phyloP scores from a whole-genome alignment of 2,888 invertebrate species.

The Xylota sylvarum region DNA sequence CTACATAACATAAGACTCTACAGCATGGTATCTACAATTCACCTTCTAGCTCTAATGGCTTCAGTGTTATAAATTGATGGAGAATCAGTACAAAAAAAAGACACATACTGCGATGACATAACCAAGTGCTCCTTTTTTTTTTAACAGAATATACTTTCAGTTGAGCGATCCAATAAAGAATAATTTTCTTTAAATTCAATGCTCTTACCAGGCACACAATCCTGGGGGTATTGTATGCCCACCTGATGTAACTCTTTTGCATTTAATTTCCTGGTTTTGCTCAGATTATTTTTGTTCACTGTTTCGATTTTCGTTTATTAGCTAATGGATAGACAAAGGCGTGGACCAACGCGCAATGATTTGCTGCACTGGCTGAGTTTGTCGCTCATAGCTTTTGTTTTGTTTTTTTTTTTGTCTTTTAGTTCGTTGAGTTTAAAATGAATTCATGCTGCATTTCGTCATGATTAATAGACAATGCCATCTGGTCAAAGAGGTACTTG shows the following conservation, averaged over 20 bases:
- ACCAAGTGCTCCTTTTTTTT: background rate
- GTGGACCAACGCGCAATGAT: slow-evolving; percentile 36
- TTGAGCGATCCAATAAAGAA: slow-evolving; percentile 16
- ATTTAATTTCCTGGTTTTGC: slow-evolving; percentile 53
- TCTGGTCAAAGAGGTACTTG: slow-evolving; percentile 58
- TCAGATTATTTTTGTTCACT: slow-evolving; percentile 14
- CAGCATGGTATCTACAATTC: background rate
- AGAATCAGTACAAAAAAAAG: background rate
- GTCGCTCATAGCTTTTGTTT: slow-evolving; percentile 36
- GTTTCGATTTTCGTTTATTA: slow-evolving; percentile 33
- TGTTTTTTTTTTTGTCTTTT: background rate
- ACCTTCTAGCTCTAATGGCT: slow-evolving; percentile 1
- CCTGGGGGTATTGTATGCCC: background rate
- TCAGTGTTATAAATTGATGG: background rate
- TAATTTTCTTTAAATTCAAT: slow-evolving; percentile 24
- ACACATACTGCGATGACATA: slow-evolving; percentile 18
- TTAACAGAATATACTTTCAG: slow-evolving; percentile 3
- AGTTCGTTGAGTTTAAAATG: background rate
- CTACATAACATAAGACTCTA: background rate
- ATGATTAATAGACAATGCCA: slow-evolving; percentile 58
- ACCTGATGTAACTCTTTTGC: slow-evolving; percentile 10
- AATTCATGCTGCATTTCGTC: slow-evolving; percentile 15
- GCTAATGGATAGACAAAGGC: slow-evolving; percentile 49
- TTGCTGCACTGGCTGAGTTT: slow-evolving; percentile 8
- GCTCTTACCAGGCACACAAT: background rate